These are phyloP conservation scores for Saguinus midas DNA, from an alignment of 2,113 vertebrate species.

Conservation along the genomic window DNA sequence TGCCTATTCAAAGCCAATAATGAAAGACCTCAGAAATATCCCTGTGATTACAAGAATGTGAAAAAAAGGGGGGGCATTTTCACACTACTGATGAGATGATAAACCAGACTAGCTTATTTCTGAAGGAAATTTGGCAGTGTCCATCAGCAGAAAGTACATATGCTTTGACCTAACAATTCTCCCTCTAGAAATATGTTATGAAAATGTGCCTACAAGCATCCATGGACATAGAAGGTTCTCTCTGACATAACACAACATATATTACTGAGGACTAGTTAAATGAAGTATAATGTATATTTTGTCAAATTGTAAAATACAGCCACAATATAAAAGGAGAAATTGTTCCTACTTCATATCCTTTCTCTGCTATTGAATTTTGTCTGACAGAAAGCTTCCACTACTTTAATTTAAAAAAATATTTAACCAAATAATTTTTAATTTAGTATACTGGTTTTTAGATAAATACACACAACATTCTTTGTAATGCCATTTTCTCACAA, in stretches of 20 bases:
- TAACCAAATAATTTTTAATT: constrained; percentile 21
- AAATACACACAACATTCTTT: background rate
- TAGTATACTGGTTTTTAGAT: background rate
- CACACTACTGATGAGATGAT: background rate
- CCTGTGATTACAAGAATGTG: background rate
- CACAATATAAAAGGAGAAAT: background rate
- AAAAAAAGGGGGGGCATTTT: background rate
- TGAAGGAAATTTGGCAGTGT: background rate
- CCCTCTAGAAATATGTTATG: background rate
- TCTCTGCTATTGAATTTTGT: background rate
- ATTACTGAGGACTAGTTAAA: background rate
- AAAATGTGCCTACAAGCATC: background rate
- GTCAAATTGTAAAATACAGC: background rate
- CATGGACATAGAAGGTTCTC: background rate
- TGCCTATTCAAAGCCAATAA: background rate
- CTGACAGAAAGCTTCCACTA: background rate
- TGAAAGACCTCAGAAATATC: background rate
- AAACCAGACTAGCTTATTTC: background rate
- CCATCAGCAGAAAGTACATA: background rate
- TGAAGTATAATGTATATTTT: background rate
- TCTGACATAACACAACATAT: background rate
- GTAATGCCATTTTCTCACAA: background rate
- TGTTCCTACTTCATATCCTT: background rate
- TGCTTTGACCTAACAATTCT: constrained; percentile 18
- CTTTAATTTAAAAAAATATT: constrained; percentile 38